Evolutionary conservation across 2,113 vertebrate species (phyloP).

Genomic region (Cavia aperea): DNA sequence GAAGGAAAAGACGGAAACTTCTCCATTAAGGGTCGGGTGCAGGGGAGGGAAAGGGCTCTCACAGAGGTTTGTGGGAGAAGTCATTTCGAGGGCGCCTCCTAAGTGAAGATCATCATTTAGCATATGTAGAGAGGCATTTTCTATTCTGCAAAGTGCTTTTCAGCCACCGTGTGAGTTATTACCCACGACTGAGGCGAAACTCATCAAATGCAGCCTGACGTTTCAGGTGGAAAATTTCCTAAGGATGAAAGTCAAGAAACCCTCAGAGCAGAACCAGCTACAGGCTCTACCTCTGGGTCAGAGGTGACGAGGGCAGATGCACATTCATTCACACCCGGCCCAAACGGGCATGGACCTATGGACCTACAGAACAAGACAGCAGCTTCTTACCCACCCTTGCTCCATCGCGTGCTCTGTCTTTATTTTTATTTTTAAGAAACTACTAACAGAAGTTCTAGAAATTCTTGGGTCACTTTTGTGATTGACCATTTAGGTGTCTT

Average conservation of each 20-base stretch:
- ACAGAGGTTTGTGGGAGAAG: slow-evolving; percentile 30
- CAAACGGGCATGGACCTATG: accelerated
- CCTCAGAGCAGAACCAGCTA: background rate
- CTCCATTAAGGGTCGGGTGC: background rate
- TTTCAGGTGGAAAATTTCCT: background rate
- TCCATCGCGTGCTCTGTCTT: background rate
- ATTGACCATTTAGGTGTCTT: background rate
- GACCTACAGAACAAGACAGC: background rate
- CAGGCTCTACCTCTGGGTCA: background rate
- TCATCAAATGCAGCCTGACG: background rate
- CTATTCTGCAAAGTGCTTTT: slow-evolving; percentile 59
- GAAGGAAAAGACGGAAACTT: background rate
- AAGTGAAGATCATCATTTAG: background rate
- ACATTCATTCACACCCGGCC: accelerated
- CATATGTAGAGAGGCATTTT: background rate
- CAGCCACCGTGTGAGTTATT: slow-evolving; percentile 34
- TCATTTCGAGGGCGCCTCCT: slow-evolving; percentile 2
- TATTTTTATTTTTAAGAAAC: background rate
- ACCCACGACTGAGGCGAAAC: slow-evolving; percentile 19
- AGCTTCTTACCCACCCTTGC: too few relatives aligned
- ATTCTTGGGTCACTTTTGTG: background rate
- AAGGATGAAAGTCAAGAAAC: slow-evolving; percentile 12
- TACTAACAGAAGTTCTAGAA: background rate
- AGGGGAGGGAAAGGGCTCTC: background rate
- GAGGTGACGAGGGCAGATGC: background rate